A percentile compares a stretch with the other conserved stretches of the same genome.
Conservation (phyloP, 2,797 vertebrate species). For the Todus mexicanus region DNA sequence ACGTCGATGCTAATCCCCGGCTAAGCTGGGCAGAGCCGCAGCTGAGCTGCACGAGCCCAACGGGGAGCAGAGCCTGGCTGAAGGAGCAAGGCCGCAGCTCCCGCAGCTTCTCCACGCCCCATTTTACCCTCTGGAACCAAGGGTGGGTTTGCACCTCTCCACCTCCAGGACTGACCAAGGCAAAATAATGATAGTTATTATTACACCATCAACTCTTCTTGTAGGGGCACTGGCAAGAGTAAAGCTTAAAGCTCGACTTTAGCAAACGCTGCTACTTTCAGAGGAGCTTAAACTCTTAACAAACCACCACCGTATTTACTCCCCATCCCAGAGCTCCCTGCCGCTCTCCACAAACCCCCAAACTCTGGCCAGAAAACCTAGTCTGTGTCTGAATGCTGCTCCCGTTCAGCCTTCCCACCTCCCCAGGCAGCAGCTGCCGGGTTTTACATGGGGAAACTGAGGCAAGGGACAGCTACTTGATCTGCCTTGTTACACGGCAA, state of each 20-base stretch:
- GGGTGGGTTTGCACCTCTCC: background rate
- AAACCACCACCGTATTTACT: rapidly evolving
- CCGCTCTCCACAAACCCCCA: background rate
- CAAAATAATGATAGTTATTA: rapidly evolving
- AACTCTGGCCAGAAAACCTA: background rate
- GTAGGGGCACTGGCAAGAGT: rapidly evolving
- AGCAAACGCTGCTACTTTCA: background rate
- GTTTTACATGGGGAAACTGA: background rate
- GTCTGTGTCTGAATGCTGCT: rapidly evolving
- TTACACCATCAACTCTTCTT: background rate
- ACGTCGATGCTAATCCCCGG: background rate
- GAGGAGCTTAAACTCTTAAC: background rate
- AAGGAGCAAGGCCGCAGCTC: background rate
- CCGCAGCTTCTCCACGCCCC: background rate
- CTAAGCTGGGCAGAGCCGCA: background rate
- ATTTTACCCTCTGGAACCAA: background rate
- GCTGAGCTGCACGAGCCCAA: background rate
- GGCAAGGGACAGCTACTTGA: background rate
- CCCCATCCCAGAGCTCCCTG: background rate
- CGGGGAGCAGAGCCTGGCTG: background rate
- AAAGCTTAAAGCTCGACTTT: rapidly evolving
- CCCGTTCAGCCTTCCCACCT: background rate
- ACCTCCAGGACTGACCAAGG: background rate
- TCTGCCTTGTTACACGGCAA: background rate
- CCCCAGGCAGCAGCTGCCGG: background rate